Evolutionary conservation across 2,797 vertebrate species (phyloP).

Genomic region (Lepilemur septentrionalis): DNA sequence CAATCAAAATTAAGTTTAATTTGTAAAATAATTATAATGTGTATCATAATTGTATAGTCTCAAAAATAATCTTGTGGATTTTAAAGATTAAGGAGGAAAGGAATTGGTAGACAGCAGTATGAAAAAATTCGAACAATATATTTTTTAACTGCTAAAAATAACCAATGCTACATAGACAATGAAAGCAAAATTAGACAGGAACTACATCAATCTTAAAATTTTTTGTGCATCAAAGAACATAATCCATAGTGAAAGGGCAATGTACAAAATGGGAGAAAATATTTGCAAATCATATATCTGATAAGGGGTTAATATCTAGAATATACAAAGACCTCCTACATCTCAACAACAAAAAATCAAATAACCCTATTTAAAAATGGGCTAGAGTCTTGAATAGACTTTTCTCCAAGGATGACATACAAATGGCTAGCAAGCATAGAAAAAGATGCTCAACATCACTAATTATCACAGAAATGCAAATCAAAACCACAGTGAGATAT

Average conservation of each 20-base stretch:
- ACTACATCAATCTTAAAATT: background rate
- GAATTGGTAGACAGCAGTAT: background rate
- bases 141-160: background rate
- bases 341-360: background rate
- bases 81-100: background rate
- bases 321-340: background rate
- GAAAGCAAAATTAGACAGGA: slow-evolving; percentile 21
- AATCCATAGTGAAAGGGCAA: background rate
- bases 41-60: background rate
- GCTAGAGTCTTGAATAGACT: background rate
- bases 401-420: background rate
- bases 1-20: background rate
- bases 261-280: background rate
- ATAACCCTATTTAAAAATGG: background rate
- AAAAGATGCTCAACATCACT: background rate
- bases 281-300: background rate
- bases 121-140: background rate
- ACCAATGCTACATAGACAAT: background rate
- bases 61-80: background rate
- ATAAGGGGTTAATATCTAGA: background rate
- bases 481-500: background rate
- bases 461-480: background rate
- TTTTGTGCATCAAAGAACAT: background rate
- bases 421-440: background rate
- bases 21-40: background rate